Base-by-base conservation (phyloP, 2,113 vertebrate genomes). In the Barbus barbus region DNA sequence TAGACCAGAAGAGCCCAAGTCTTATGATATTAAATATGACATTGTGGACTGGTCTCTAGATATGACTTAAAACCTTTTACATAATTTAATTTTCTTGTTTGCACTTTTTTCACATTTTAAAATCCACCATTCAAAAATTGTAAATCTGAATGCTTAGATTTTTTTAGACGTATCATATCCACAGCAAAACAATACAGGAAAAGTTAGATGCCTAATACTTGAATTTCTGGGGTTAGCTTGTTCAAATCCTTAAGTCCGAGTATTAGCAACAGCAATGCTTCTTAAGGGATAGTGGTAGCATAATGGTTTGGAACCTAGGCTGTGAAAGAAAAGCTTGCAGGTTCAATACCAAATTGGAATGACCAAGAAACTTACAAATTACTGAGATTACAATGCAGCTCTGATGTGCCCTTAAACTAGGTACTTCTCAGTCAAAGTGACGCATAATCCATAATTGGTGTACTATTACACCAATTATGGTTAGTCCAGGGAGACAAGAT, bases 381-480 rank as follows among this genome's bases (percentile, higher is more conserved):
- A 78, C 33, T 60, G 33, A 61, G 36, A 78, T 61, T 78, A 61
- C 22, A 61, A 26, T 12, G 13, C n/a, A 28, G 77, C 56, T 26
- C 77, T 78, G n/a, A 61, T 78, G 56, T 78, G 77, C 56, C 77
- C 77, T 26, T 61, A 61, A 78, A 36, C 36, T 20, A 44, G 22
- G 13, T 60, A 61, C 53, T 38, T 60, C 53, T 78, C 53, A 41
- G 36, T 61, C 56, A 78, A 61, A 61, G 22, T 61, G 33, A 78
- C 33, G 13, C 36, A 5, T 9, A 26, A 33, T 26, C 22, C 7
- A 41, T 78, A 61, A 78, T 41, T 61, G 22, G 0, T 14, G 0
- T 18, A 26, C 76, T 78, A 44, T 78, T 61, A 78, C 77, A 18
- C n/a, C n/a, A n/a, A n/a, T n/a, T n/a, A n/a, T n/a, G 36, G 56